Conservation (phyloP, 2,888 invertebrate species). For the Tanytarsus gracilentus region DNA sequence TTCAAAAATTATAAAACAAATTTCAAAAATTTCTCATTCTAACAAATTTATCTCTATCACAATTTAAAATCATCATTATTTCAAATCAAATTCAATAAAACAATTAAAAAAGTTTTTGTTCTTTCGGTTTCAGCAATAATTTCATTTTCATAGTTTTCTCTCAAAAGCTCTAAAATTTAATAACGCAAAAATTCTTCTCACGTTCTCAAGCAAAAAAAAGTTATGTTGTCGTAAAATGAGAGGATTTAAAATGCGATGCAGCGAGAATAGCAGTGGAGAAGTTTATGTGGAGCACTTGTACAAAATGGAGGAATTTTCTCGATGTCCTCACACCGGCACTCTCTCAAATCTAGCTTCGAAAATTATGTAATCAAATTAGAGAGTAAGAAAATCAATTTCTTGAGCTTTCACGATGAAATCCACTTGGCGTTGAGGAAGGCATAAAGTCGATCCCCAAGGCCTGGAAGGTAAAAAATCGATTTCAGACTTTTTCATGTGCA, state of each 20-base stretch:
- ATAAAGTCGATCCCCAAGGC: not conserved
- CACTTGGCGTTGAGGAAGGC: not conserved
- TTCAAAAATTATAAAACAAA: too few species aligned
- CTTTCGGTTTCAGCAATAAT: too few species aligned
- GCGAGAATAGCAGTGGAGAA: not conserved
- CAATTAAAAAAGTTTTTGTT: too few species aligned
- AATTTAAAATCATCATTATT: too few species aligned
- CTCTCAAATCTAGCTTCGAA: not conserved
- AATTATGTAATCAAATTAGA: not conserved
- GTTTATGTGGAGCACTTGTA: not conserved
- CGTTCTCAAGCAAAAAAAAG: too few species aligned
- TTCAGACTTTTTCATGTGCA: not conserved
- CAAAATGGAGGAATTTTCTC: not conserved
- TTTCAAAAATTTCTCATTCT: too few species aligned
- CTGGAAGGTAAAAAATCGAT: slow-evolving; percentile 15
- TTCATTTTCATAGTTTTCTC: too few species aligned
- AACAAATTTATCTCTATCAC: too few species aligned
- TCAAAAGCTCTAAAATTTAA: too few species aligned
- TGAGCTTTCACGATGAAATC: not conserved
- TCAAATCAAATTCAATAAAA: too few species aligned
- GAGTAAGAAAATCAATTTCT: not conserved
- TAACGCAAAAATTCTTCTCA: too few species aligned
- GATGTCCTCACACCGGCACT: not conserved
- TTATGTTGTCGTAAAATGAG: too few species aligned
- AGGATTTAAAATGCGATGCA: not conserved